Evolutionary conservation across 2,113 vertebrate species (phyloP).

Genomic region (western clawed frog (Xenopus tropicalis)): UCB_Xtro_10.0 CM004450.2:67794001-67794500

Average conservation of each 20-base stretch:
- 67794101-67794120: not conserved
- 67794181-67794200: not conserved
- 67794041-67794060: too few relatives aligned
- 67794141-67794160: not conserved
- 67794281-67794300: slow-evolving; percentile 36
- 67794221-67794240: slow-evolving; percentile 17
- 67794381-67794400: slow-evolving; percentile 38
- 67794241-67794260: slow-evolving; percentile 14
- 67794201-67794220: not conserved
- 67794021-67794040: too few relatives aligned
- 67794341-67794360: slow-evolving; percentile 28
- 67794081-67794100: too few relatives aligned
- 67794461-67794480: slow-evolving; percentile 35
- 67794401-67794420: slow-evolving; percentile 30
- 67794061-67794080: too few relatives aligned
- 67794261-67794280: slow-evolving; percentile 17
- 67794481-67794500: slow-evolving; percentile 43
- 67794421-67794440: slow-evolving; percentile 12
- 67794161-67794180: not conserved
- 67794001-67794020: too few relatives aligned
- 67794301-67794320: slow-evolving; percentile 37
- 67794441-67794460: slow-evolving; percentile 19
- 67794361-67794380: slow-evolving; percentile 41
- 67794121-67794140: not conserved
- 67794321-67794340: slow-evolving; percentile 43